Evolutionary conservation across 2,888 invertebrate species (phyloP).

Genomic region (Drosophila sordidapex): DNA sequence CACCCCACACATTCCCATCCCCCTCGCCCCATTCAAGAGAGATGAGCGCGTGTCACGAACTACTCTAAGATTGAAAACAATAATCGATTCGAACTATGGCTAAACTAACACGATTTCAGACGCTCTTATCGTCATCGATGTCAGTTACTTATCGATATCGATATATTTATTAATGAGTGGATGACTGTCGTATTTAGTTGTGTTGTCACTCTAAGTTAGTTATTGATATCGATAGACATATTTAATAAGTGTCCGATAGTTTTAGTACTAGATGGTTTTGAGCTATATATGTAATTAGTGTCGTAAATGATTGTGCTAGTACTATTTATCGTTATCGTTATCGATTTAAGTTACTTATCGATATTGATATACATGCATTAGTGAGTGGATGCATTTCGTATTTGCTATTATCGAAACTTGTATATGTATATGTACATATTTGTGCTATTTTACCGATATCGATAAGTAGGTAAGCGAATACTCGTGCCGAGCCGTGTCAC

Average conservation of each 20-base stretch:
- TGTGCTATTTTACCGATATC: not conserved
- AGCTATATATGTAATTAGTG: not conserved
- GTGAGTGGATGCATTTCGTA: not conserved
- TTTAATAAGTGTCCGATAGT: not conserved
- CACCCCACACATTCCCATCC: not conserved
- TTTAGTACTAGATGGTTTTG: not conserved
- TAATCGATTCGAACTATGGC: not conserved
- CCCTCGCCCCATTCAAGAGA: not conserved
- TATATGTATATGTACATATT: not conserved
- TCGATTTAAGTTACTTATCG: not conserved
- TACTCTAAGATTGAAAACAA: not conserved
- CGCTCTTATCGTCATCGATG: not conserved
- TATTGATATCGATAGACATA: not conserved
- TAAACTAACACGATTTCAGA: not conserved
- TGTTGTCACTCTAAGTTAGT: not conserved
- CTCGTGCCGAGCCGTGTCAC: not conserved
- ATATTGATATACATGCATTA: not conserved
- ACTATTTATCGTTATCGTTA: not conserved
- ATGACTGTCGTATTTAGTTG: not conserved
- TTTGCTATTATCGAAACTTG: not conserved
- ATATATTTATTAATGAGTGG: not conserved
- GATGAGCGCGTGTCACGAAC: conserved; percentile 1
- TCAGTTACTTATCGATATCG: not conserved
- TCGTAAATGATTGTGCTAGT: not conserved
- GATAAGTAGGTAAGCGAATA: not conserved